These are phyloP conservation scores for Corythucha ciliata DNA, from an alignment of 2,888 invertebrate genomes.

Conservation along the genomic window DNA sequence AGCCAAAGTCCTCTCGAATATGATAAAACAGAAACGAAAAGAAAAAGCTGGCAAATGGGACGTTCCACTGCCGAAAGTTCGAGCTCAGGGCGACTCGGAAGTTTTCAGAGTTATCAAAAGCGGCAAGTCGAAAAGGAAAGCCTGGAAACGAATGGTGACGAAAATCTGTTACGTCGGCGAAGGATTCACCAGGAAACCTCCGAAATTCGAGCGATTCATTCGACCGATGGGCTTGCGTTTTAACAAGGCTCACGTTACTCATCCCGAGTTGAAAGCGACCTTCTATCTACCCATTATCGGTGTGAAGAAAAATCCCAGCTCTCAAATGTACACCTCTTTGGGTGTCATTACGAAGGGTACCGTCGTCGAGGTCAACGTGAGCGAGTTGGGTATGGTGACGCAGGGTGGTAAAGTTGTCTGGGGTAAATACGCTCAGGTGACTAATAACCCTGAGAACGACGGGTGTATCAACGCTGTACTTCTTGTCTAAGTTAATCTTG, in stretches of 20 bases:
- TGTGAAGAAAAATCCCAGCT: constrained; percentile 98
- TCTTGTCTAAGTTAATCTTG: constrained; percentile 58
- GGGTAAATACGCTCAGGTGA: constrained; percentile 99
- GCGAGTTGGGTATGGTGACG: constrained; percentile 95
- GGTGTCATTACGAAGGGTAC: constrained; percentile 99
- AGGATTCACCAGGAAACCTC: constrained; percentile 96
- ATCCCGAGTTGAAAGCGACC: constrained; percentile 97
- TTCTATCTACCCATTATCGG: constrained; percentile 96
- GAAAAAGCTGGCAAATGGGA: constrained; percentile 99
- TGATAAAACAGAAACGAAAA: constrained; percentile 99
- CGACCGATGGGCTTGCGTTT: constrained; percentile 94
- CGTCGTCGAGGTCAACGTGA: constrained; percentile 94
- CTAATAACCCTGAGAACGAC: constrained; percentile 99
- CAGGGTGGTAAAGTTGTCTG: constrained; percentile 98
- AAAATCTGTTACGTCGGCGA: constrained; percentile 98
- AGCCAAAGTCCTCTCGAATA: constrained; percentile 94
- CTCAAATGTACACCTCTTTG: constrained; percentile 90
- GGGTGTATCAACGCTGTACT: constrained; percentile 98
- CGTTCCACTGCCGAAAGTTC: constrained; percentile 96
- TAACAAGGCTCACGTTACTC: constrained; percentile 97
- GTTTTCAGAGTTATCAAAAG: constrained; percentile 87
- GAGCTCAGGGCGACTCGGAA: constrained; percentile 92
- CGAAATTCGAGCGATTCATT: constrained; percentile 97
- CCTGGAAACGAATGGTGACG: constrained; percentile 99
- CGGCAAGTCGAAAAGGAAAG: constrained; percentile 88